Conservation (phyloP, 2,888 invertebrate species). For the Nomada goodeniana region DNA sequence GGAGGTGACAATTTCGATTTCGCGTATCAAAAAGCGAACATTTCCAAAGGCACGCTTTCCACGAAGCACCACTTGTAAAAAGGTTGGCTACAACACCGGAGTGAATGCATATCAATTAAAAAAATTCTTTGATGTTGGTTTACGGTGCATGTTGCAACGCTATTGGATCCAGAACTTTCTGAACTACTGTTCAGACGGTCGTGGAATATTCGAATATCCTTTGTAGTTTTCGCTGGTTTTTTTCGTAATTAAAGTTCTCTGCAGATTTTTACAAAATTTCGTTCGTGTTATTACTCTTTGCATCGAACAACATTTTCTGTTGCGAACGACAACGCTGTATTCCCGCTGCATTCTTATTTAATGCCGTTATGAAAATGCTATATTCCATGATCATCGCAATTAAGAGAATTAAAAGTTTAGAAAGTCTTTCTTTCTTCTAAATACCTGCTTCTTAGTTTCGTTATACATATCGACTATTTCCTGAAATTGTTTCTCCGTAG, state of each 20-base stretch:
- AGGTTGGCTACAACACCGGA: constrained; percentile 41
- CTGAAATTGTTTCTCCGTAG: constrained; percentile 56
- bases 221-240: not conserved
- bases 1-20: constrained; percentile 54
- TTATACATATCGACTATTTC: constrained; percentile 61
- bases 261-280: not conserved
- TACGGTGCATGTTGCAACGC: constrained; percentile 49
- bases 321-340: not conserved
- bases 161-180: constrained; percentile 55
- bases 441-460: constrained; percentile 55
- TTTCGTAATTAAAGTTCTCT: not conserved
- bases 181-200: constrained; percentile 4
- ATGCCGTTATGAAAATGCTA: not conserved
- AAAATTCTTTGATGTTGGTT: constrained; percentile 62
- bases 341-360: not conserved
- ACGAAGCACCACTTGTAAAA: constrained; percentile 48
- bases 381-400: not conserved
- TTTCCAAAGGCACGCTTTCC: constrained; percentile 50
- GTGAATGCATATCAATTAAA: constrained; percentile 66
- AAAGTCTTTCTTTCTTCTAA: not conserved
- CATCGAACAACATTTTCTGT: not conserved
- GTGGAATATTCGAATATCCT: constrained; percentile 45
- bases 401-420: constrained; percentile 11
- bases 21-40: constrained; percentile 47
- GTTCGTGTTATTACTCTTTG: not conserved